Base-by-base conservation (phyloP, 1,140 invertebrate species). In the Potamilus streckersoni region DNA sequence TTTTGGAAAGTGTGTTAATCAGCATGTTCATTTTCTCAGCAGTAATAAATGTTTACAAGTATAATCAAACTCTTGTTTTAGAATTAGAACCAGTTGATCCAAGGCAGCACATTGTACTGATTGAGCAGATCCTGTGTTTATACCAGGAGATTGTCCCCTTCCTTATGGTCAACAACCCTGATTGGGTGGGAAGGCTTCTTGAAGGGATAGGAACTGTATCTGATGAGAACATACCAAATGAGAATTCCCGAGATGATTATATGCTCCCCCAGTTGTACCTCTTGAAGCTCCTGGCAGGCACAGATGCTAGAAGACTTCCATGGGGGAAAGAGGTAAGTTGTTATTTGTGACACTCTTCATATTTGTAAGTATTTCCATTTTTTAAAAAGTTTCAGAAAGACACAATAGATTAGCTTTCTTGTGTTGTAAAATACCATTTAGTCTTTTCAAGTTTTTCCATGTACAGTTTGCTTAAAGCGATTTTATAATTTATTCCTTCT, bases 281-380 rank as follows among this genome's bases (percentile, higher is more conserved):
- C 5, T 73, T 81, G n/a, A 78, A 81, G 66, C 65, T 81, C 12
- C 59, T 81, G 60, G 69, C 79, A 62, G 74, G 66, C 49, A 79
- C 79, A n/a, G 73, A 78, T 61, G 66, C 70, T 49, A 67, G 65
- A 56, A 71, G 78, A 31, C 60, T 81, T n/a, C 76, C 73, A 5
- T 81, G 79, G 79, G 56, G 55, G 55, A 78, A 74, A 75, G 67
- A 71, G 68, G 79, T 79, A 19, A 31, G n/a, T 69, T 15, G 19
- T 17, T 38, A 49, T 31, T 14, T 49, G 5, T 23, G 4, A 8
- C 15, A 14, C 17, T 20, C n/a, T 49, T 0, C 6, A 49, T 49
- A 8, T 49, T 49, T 49, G 38, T 49, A 49, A 49, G 6, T 49
- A 49, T 49, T 4, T 49, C 5, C 38, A 49, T 49, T 49, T 38